Base-by-base conservation (phyloP, 2,888 invertebrate species). In the Eristalis pertinax region DNA sequence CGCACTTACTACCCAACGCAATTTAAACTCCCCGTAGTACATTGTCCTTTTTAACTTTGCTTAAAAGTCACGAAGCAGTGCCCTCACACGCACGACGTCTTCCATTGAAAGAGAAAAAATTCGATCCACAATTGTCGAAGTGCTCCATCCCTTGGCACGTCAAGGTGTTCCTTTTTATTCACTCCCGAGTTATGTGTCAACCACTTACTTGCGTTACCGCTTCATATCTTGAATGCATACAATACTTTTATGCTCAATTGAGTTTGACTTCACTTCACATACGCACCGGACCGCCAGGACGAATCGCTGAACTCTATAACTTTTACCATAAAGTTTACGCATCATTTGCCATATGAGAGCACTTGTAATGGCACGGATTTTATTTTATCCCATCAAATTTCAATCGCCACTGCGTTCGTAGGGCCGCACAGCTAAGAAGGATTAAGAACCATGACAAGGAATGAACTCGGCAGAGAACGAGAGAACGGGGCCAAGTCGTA, bases 381-480 rank as follows among this genome's bases (percentile, higher is more conserved):
- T 58, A 76, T 73, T 84, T 79, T 68, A 68, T 67, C 75, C 78
- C 79, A 75, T 79, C 41, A 69, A 87, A 84, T 76, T 80, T 76
- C 83, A 86, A 86, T 83, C 87, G 76, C 69, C 75, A 69, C 24
- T 69, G 77, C 63, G 64, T 50, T 63, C 64, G n/a, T 35, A 74
- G 15, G 56, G 19, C 50, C 50, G n/a, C 78, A 70, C 83, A 75
- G 69, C 86, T 84, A 80, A 87, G 87, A 84, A 87, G 84, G 83
- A 84, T 84, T 84, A 84, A 80, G 73, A 76, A 63, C 76, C 79
- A 84, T 84, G 84, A 76, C 87, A 80, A 76, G 87, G 72, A 87
- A 85, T 58, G 72, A 65, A 70, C 75, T 75, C 73, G 63, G 13
- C 43, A 58, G 43, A 19, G 74, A 79, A 74, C 64, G 65, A 58